Evolutionary conservation across 2,113 vertebrate species (phyloP), one percentile per base, ranked within the genome.

Genomic region (Holacanthus passer): DNA sequence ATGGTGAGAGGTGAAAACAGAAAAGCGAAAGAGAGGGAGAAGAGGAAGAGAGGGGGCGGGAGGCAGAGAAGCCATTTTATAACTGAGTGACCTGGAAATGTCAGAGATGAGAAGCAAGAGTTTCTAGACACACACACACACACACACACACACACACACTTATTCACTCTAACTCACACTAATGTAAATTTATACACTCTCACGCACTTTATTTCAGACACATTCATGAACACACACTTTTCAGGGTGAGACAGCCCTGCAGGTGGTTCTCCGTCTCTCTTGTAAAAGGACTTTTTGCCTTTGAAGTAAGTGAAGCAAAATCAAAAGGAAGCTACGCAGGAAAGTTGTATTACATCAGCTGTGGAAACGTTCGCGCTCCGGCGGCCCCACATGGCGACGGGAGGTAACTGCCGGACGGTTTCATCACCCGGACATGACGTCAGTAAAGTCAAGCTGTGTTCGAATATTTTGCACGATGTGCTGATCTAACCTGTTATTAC

Each of bases 61-160:
- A 67, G 50, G 63, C 35, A 48, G 53, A 63, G 81, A 24, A 81
- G 60, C 43, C 79, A 71, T 77, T 83, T 86, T 65, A 86, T 79
- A 77, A 69, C 50, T 62, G 75, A 84, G 67, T 84, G 89, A 90
- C 89, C 89, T 90, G 81, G 81, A 90, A 90, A 90, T 84, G 84
- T 90, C 86, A 90, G 70, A 74, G 70, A 88, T 82, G 86, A 88
- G 77, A 31, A 82, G 74, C 6, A 2, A 81, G 74, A 87, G 48
- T 70, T 87, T 71, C 22, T 53, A 67, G 11, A 24, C 48, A 47
- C 72, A 20, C 77, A 64, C 52, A 48, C 60, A 53, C 29, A 32
- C 43, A 45, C 50, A 19, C 83, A 41, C 77, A 35, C 48, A 52
- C 52, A 11, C 82, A 39, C 76, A 63, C 50, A 48, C 60, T 64